Evolutionary conservation across 2,113 vertebrate genomes (phyloP).

Genomic region (Otocyon megalotis): DNA sequence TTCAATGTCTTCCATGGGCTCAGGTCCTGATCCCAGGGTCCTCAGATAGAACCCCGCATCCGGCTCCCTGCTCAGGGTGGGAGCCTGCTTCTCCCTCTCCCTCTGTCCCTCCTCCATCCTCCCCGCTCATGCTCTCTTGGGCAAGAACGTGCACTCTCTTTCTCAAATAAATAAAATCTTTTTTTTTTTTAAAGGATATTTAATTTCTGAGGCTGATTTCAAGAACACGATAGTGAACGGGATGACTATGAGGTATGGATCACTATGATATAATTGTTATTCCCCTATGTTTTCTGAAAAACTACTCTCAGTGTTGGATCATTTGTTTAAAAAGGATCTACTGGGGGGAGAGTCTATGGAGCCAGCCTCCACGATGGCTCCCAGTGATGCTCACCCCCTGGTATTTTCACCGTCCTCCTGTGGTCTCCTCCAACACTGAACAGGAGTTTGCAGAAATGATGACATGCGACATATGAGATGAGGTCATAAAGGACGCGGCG

Average conservation of each 20-base stretch:
- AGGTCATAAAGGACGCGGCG: background rate
- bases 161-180: background rate
- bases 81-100: background rate
- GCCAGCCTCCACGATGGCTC: background rate
- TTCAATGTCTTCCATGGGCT: background rate
- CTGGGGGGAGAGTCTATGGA: background rate
- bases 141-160: background rate
- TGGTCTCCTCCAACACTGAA: background rate
- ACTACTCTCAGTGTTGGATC: background rate
- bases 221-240: background rate
- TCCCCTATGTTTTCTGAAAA: background rate
- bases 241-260: background rate
- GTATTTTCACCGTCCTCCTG: background rate
- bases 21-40: background rate
- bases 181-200: background rate
- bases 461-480: background rate
- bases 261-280: background rate
- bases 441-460: background rate
- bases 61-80: background rate
- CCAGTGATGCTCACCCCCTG: background rate
- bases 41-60: background rate
- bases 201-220: conserved; percentile 6
- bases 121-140: background rate
- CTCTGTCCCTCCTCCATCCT: no score
- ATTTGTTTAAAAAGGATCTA: background rate